These are phyloP conservation scores for Aphrocallistes beatrix DNA, from an alignment of 37 sponge, comb jelly and placozoan genomes.

Conservation along the genomic window DNA sequence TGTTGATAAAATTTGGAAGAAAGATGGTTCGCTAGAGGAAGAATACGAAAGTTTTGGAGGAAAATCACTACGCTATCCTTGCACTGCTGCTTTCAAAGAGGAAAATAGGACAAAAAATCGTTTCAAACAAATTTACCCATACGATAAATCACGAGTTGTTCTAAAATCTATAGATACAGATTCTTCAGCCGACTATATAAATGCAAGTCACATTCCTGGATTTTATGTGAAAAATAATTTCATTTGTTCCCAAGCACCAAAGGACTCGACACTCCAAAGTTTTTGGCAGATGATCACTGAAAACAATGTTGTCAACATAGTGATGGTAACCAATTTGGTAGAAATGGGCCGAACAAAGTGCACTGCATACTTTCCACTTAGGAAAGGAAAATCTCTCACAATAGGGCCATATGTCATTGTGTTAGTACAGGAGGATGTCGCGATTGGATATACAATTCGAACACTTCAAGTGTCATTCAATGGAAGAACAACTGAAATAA, in stretches of 20 bases:
- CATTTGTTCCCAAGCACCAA: constrained; percentile 55
- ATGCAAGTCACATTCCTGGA: not conserved
- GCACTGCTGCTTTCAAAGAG: not conserved
- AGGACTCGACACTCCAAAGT: constrained; percentile 42
- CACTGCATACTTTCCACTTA: not conserved
- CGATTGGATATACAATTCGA: not conserved
- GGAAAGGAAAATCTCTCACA: not conserved
- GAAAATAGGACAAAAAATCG: not conserved
- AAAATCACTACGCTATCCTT: not conserved
- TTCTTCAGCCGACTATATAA: not conserved
- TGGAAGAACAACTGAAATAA: not conserved
- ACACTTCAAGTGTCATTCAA: not conserved
- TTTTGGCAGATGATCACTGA: constrained; percentile 79
- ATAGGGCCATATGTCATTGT: not conserved
- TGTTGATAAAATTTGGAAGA: not conserved
- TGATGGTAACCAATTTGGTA: constrained; percentile 35
- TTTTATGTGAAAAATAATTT: not conserved
- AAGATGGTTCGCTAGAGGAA: not conserved
- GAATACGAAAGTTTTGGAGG: not conserved
- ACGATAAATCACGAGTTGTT: not conserved
- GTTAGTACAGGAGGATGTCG: not conserved
- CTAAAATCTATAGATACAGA: not conserved
- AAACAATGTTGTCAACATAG: constrained; percentile 35
- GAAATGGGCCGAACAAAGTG: not conserved
- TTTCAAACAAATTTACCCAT: not conserved